Conservation (phyloP, 2,888 invertebrate species). For the Hypomecis atomaria region DNA sequence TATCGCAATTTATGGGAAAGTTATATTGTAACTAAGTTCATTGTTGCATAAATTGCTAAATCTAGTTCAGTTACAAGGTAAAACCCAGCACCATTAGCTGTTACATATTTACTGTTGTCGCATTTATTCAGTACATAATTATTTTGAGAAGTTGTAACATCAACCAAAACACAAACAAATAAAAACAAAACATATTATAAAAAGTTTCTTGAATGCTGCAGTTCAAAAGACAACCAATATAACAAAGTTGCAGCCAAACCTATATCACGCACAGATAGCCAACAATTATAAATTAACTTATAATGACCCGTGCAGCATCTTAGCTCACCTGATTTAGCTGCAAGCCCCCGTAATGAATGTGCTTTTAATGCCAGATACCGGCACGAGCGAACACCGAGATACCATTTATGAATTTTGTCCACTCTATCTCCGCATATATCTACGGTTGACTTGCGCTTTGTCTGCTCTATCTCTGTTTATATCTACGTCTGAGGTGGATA, state of each 20-base stretch:
- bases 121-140: too few relatives aligned
- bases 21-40: constrained; percentile 2
- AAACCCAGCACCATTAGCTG: too few relatives aligned
- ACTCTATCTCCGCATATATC: constrained; percentile 38
- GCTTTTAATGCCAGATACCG: constrained; percentile 79
- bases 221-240: neutral
- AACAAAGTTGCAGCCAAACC: neutral
- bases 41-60: neutral
- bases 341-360: constrained; percentile 77
- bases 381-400: constrained; percentile 65
- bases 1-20: constrained; percentile 5
- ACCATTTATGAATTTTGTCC: constrained; percentile 43
- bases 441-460: constrained; percentile 30
- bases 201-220: too few relatives aligned
- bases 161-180: too few relatives aligned
- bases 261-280: neutral
- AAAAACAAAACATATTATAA: too few relatives aligned
- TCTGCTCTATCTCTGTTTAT: constrained; percentile 27
- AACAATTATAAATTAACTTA: constrained; percentile 10
- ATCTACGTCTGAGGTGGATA: constrained; percentile 13
- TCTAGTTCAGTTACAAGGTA: too few relatives aligned
- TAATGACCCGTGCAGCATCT: constrained; percentile 58
- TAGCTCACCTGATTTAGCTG: constrained; percentile 70
- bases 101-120: too few relatives aligned
- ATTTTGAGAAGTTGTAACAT: too few relatives aligned